Conservation (phyloP, 2,888 invertebrate species). For the Altica lythri region DNA sequence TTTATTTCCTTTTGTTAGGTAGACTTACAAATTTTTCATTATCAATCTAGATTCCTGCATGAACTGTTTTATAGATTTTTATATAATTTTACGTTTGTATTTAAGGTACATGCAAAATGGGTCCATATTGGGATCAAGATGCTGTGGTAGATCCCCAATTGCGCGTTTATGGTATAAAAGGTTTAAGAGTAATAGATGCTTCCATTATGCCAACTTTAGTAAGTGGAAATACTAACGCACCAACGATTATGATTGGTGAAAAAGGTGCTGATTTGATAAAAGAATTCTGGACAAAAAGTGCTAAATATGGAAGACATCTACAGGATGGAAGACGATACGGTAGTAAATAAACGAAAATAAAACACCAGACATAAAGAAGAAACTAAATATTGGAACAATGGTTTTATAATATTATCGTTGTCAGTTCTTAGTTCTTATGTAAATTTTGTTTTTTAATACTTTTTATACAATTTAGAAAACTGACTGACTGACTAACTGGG, state of each 20-base stretch:
- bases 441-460: too few species aligned
- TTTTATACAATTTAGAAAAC: too few species aligned
- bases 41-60: too few species aligned
- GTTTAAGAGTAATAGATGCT: conserved; percentile 80
- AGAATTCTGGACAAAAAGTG: conserved; percentile 72
- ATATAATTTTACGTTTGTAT: too few species aligned
- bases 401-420: too few species aligned
- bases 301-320: conserved; percentile 29
- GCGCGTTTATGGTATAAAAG: conserved; percentile 78
- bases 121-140: conserved; percentile 81
- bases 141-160: conserved; percentile 84
- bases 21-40: too few species aligned
- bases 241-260: conserved; percentile 88
- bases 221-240: conserved; percentile 86
- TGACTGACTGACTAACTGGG: too few species aligned
- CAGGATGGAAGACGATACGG: too few species aligned
- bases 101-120: conserved; percentile 84
- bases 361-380: not conserved
- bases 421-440: too few species aligned
- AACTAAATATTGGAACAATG: too few species aligned
- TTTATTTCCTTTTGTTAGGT: too few species aligned
- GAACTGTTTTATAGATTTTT: too few species aligned
- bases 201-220: conserved; percentile 86
- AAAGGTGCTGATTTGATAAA: conserved; percentile 89
- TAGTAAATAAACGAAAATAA: not conserved